Evolutionary conservation across 2,113 vertebrate genomes (phyloP).

Genomic region (Pelecanoides urinatrix): DNA sequence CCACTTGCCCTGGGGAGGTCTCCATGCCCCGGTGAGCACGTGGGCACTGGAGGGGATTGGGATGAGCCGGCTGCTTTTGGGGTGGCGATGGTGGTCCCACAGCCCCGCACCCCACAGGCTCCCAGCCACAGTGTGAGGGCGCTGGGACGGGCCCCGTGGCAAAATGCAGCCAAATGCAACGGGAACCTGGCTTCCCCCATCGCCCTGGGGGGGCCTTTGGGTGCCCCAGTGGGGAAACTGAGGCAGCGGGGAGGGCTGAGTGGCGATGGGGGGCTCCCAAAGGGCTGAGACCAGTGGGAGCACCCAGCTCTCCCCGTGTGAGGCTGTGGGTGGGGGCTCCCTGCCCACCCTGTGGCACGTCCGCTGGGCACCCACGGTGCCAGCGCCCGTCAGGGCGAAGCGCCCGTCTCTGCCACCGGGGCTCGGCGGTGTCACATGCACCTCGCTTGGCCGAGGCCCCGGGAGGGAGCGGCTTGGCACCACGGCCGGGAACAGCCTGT

Average conservation of each 20-base stretch:
- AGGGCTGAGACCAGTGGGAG: neutral
- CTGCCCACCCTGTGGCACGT: neutral
- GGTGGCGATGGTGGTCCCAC: accelerated
- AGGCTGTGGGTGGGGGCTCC: neutral
- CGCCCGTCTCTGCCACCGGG: neutral
- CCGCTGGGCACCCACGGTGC: accelerated
- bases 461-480: conserved; percentile 38
- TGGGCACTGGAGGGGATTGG: accelerated
- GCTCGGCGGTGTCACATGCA: neutral
- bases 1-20: accelerated
- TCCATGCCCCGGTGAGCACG: accelerated
- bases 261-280: accelerated
- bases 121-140: accelerated
- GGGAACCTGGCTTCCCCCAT: neutral
- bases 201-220: accelerated
- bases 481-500: conserved; percentile 2
- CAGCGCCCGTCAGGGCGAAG: neutral
- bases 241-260: neutral
- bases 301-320: accelerated
- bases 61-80: neutral
- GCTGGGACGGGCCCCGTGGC: neutral
- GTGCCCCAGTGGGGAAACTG: neutral
- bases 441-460: neutral
- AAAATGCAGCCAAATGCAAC: no score
- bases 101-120: neutral